phyloP scores from a whole-genome alignment of 2,113 vertebrate genomes.

The Chroicocephalus ridibundus region DNA sequence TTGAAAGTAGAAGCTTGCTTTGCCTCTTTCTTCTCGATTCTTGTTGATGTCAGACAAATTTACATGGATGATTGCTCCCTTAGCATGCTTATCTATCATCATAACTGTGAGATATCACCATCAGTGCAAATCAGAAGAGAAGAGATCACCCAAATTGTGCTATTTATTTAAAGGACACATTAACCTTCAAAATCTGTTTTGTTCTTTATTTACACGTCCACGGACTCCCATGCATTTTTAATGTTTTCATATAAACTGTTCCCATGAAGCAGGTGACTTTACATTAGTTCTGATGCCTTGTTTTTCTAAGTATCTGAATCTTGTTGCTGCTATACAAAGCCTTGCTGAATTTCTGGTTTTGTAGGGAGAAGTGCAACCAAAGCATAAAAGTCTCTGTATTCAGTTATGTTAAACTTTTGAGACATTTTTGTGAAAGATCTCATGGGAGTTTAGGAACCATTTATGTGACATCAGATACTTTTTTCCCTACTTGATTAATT shows the following conservation, averaged over 20 bases:
- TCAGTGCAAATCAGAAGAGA: not conserved
- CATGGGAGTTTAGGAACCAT: not conserved
- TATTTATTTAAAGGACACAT: conserved; percentile 7
- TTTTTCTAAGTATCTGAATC: not conserved
- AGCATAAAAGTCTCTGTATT: not conserved
- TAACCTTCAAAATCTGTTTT: conserved; percentile 33
- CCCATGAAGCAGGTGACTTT: not conserved
- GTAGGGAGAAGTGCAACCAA: not conserved
- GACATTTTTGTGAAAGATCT: not conserved
- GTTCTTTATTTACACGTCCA: conserved; percentile 34
- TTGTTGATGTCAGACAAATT: conserved; percentile 43
- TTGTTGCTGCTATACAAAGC: not conserved
- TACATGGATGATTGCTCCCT: conserved; percentile 51
- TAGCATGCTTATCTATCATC: conserved; percentile 34
- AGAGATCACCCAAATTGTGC: not conserved
- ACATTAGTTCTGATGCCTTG: not conserved
- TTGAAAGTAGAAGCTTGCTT: not conserved
- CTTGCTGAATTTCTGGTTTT: not conserved
- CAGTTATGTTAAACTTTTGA: not conserved
- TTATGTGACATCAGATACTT: not conserved
- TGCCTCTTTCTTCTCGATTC: not conserved
- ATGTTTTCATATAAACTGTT: not conserved
- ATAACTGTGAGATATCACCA: not conserved
- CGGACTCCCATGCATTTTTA: not conserved
- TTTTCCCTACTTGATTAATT: not conserved